phyloP scores from a whole-genome alignment of 2,797 vertebrate genomes.

The Pseudochaenichthys georgianus region DNA sequence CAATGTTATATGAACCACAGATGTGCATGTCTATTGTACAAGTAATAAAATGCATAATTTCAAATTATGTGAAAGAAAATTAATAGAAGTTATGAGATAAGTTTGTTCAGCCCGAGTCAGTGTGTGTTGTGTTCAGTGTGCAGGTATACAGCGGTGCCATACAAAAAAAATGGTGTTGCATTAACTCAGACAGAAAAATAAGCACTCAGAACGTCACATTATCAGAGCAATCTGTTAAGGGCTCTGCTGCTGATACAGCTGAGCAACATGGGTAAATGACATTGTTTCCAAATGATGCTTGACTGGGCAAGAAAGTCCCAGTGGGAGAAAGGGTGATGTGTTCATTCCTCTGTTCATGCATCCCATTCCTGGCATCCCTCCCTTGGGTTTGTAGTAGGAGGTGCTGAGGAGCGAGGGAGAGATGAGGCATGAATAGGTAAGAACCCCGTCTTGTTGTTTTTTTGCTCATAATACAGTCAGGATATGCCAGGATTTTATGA shows the following conservation, averaged over 20 bases:
- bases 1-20: background rate
- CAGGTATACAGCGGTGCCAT: background rate
- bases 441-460: background rate
- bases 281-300: slow-evolving; percentile 52
- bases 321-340: slow-evolving; percentile 46
- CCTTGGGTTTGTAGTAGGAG: slow-evolving; percentile 35
- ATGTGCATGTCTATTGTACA: background rate
- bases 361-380: slow-evolving; percentile 40
- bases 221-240: slow-evolving; percentile 36
- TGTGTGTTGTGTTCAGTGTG: background rate
- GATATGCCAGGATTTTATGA: slow-evolving; percentile 27
- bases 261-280: slow-evolving; percentile 47
- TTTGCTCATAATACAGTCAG: slow-evolving; percentile 15
- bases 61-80: slow-evolving; percentile 2
- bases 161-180: background rate
- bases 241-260: slow-evolving; percentile 20
- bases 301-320: slow-evolving; percentile 46
- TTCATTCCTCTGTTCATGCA: slow-evolving; percentile 43
- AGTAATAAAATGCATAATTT: background rate
- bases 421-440: slow-evolving; percentile 34
- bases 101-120: background rate
- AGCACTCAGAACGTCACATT: slow-evolving; percentile 9
- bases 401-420: slow-evolving; percentile 22
- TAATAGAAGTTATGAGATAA: background rate
- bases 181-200: slow-evolving; percentile 8